phyloP scores from a whole-genome alignment of 2,797 vertebrate species.

The Loriculus beryllinus region DNA sequence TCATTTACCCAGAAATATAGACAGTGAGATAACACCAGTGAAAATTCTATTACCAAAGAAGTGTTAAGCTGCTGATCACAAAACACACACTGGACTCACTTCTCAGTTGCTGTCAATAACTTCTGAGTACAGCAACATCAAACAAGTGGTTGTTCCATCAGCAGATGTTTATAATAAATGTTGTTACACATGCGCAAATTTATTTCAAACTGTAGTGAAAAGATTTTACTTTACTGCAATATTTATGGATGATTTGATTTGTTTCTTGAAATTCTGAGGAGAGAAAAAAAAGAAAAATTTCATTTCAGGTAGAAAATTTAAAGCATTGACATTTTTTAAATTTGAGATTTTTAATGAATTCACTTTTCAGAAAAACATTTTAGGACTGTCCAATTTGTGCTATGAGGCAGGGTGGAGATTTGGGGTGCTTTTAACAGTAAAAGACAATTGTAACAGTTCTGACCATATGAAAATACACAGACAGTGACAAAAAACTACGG shows the following conservation, averaged over 20 bases:
- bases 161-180: neutral
- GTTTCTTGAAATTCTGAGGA: neutral
- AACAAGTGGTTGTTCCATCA: neutral
- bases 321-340: neutral
- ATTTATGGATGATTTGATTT: neutral
- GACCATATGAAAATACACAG: neutral
- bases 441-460: neutral
- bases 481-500: neutral
- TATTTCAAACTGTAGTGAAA: neutral
- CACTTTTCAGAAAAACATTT: neutral
- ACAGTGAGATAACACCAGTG: slow-evolving; percentile 2
- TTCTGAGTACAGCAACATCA: neutral
- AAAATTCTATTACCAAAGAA: neutral
- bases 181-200: neutral
- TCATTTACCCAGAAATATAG: slow-evolving; percentile 10
- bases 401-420: neutral
- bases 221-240: neutral
- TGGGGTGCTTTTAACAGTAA: neutral
- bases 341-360: neutral
- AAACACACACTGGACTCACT: neutral
- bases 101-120: neutral
- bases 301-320: neutral
- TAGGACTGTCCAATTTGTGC: neutral
- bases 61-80: slow-evolving; percentile 5
- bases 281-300: too few relatives aligned